Base-by-base conservation (phyloP, 2,888 invertebrate species). In the Spisula subtruncata region DNA sequence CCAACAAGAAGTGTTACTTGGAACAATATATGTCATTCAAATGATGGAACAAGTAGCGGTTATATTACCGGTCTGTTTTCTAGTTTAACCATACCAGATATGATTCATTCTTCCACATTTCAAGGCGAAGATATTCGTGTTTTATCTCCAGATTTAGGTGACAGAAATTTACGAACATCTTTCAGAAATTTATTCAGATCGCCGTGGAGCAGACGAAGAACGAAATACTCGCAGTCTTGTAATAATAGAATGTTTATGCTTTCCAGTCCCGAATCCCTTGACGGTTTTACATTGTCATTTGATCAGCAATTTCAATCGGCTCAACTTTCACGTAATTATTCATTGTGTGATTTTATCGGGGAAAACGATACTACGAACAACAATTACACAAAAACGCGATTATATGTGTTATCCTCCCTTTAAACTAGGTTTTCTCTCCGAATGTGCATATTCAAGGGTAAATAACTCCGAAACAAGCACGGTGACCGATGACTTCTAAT, bases 141-240 rank as follows among this genome's bases (percentile, higher is more conserved):
- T 41, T n/a, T 85, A 20, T 85, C 85, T 16, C 85, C 85, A 46
- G 85, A 46, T 54, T 25, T n/a, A 51, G 29, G 85, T 20, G 80
- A 85, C 6, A 32, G 79, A 32, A 56, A 35, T 46, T 86, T 86
- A 51, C 97, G 97, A 90, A 97, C 97, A 12, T 97, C 97, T 0
- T 97, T 97, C 41, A 97, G 97, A 46, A 90, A 85, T 81, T 71
- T 91, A n/a, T 75, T 91, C n/a, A 71, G 91, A 32, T 92, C 93
- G 56, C 89, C 92, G 2, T 91, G 93, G 86, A 87, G 71, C 35
- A 87, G 90, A 85, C 90, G 89, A 87, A 81, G 90, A 29, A 89
- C 87, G 81, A 48, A 79, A 16, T 71, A 29, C 35, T 54, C 54
- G 29, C 66, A 86, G 18, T 51, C 29, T 4, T 84, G 89, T 35